Evolutionary conservation across 2,888 invertebrate genomes (phyloP).

Genomic region (Drosophila barbarae): DNA sequence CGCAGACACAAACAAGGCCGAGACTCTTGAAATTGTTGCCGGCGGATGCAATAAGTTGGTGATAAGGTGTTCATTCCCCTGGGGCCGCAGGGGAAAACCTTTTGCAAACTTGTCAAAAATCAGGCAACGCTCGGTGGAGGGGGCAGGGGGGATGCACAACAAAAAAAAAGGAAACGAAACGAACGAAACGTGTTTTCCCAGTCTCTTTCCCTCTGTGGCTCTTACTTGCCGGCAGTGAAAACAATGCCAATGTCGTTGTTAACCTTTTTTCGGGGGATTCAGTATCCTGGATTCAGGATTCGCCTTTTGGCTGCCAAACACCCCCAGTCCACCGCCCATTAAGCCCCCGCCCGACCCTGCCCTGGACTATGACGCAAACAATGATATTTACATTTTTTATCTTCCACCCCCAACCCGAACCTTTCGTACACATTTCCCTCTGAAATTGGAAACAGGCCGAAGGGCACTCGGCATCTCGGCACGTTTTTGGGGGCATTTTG

Average conservation of each 20-base stretch:
- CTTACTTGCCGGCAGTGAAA: slow-evolving; percentile 47
- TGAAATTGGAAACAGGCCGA: slow-evolving; percentile 61
- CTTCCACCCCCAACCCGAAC: slow-evolving; percentile 23
- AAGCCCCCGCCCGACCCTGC: slow-evolving; percentile 2
- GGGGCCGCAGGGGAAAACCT: slow-evolving; percentile 47
- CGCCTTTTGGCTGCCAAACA: slow-evolving; percentile 36
- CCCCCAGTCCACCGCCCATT: slow-evolving; percentile 6
- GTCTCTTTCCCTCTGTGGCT: slow-evolving; percentile 17
- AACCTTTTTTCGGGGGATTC: slow-evolving; percentile 56
- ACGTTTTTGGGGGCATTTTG: slow-evolving; percentile 55
- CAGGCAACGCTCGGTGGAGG: slow-evolving; percentile 45
- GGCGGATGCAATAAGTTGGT: slow-evolving; percentile 75
- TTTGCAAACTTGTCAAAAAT: slow-evolving; percentile 70
- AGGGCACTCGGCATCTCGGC: slow-evolving; percentile 33
- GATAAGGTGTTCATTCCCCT: slow-evolving; percentile 73
- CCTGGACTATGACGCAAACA: slow-evolving; percentile 65
- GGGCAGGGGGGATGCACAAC: slow-evolving; percentile 7
- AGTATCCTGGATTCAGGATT: slow-evolving; percentile 19
- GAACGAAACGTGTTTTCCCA: slow-evolving; percentile 35
- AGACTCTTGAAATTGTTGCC: slow-evolving; percentile 70
- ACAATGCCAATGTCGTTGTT: slow-evolving; percentile 73
- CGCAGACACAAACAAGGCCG: slow-evolving; percentile 50
- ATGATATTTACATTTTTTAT: slow-evolving; percentile 72
- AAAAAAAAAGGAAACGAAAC: slow-evolving; percentile 19
- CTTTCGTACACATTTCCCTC: slow-evolving; percentile 55